Evolutionary conservation across 1,140 invertebrate genomes (phyloP).

Genomic region (Euura lappo): DNA sequence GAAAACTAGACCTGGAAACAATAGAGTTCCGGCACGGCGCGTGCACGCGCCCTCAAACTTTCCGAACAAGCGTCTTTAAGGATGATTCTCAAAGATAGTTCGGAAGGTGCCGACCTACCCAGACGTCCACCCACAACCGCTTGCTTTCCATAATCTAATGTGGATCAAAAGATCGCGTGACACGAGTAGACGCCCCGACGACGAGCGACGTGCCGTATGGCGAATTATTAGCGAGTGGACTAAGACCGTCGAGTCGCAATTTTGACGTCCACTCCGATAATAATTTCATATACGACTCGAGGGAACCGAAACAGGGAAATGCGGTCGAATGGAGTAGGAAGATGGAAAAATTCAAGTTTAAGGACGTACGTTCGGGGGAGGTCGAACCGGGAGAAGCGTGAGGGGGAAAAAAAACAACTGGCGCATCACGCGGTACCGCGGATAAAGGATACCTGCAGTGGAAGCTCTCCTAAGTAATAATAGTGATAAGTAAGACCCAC

Average conservation of each 20-base stretch:
- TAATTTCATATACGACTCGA: too few relatives aligned
- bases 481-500: constrained; percentile 21
- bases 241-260: too few relatives aligned
- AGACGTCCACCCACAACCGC: background rate
- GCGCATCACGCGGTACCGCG: background rate
- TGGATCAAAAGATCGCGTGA: background rate
- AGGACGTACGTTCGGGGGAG: background rate
- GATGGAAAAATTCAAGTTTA: too few relatives aligned
- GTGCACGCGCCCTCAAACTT: background rate
- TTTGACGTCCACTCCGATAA: too few relatives aligned
- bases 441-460: too few relatives aligned
- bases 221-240: too few relatives aligned
- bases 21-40: background rate
- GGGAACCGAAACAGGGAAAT: too few relatives aligned
- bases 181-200: too few relatives aligned
- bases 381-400: background rate
- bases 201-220: too few relatives aligned
- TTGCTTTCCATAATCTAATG: background rate
- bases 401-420: background rate
- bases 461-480: too few relatives aligned
- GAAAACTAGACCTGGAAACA: background rate
- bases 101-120: background rate
- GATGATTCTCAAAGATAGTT: background rate
- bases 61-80: background rate
- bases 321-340: too few relatives aligned